Evolutionary conservation across 2,888 invertebrate species (phyloP).

Genomic region (Oasisia sp.): DNA sequence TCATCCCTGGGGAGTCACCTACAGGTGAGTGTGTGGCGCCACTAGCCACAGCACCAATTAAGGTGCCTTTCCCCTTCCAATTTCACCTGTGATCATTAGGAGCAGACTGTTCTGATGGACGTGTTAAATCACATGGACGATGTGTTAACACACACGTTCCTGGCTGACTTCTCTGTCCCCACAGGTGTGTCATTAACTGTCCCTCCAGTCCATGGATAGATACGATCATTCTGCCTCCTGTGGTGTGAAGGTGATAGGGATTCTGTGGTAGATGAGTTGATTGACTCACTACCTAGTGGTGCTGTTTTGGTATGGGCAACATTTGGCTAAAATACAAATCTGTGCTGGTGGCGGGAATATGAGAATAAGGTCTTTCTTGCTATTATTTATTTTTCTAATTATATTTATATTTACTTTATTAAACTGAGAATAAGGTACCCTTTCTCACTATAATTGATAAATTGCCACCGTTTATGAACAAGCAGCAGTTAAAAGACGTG

Average conservation of each 20-base stretch:
- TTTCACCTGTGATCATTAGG: neutral
- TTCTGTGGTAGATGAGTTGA: no score
- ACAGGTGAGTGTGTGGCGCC: neutral
- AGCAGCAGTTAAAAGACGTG: no score
- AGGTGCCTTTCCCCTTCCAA: constrained; percentile 17
- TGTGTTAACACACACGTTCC: neutral
- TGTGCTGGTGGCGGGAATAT: no score
- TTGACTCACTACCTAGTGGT: no score
- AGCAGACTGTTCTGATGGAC: neutral
- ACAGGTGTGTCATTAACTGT: neutral
- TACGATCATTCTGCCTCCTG: neutral
- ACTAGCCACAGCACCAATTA: neutral
- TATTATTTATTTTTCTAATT: no score
- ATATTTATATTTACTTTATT: no score
- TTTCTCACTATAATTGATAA: no score
- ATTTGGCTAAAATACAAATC: no score
- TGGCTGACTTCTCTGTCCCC: neutral
- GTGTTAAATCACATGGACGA: neutral
- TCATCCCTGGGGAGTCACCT: neutral
- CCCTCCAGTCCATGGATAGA: neutral
- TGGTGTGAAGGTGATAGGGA: neutral
- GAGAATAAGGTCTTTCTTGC: no score
- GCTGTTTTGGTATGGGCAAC: no score
- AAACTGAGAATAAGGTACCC: no score
- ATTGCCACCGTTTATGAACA: no score